phyloP scores from a whole-genome alignment of 2,888 invertebrate species.

The Diarsia mendica region DNA sequence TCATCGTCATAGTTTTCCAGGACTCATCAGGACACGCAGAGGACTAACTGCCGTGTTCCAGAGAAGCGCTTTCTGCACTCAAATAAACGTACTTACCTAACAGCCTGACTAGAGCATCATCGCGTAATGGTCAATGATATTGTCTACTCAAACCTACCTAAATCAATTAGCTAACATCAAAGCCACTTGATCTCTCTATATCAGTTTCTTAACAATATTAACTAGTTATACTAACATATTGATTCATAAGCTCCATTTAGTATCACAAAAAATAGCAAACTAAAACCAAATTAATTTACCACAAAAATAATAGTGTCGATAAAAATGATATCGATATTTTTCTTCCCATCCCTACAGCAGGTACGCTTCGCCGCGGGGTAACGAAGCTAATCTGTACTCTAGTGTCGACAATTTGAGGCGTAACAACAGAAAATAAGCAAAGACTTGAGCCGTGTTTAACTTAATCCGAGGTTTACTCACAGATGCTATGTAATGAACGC shows the following conservation, averaged over 20 bases:
- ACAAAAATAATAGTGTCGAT: conserved; percentile 8
- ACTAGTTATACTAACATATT: not conserved
- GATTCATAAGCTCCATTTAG: too few species aligned
- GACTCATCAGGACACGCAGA: not conserved
- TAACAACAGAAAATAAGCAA: conserved; percentile 90
- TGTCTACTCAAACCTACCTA: not conserved
- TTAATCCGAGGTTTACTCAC: conserved; percentile 74
- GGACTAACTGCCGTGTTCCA: not conserved
- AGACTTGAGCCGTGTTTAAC: conserved; percentile 80
- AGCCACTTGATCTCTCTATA: not conserved
- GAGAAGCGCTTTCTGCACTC: not conserved
- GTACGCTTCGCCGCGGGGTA: conserved; percentile 86
- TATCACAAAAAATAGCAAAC: not conserved
- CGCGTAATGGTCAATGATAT: not conserved
- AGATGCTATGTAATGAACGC: conserved; percentile 72
- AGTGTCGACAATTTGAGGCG: conserved; percentile 90
- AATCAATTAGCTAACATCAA: not conserved
- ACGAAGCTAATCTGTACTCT: conserved; percentile 90
- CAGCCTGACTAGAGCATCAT: not conserved
- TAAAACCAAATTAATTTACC: too few species aligned
- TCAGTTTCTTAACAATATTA: not conserved
- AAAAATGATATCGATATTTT: conserved; percentile 64
- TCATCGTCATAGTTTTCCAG: not conserved
- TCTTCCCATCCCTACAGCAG: conserved; percentile 75
- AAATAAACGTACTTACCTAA: not conserved